Evolutionary conservation across 2,888 invertebrate species (phyloP), one percentile per base, ranked within the genome.

Genomic region (Drosophila macrothrix): DNA sequence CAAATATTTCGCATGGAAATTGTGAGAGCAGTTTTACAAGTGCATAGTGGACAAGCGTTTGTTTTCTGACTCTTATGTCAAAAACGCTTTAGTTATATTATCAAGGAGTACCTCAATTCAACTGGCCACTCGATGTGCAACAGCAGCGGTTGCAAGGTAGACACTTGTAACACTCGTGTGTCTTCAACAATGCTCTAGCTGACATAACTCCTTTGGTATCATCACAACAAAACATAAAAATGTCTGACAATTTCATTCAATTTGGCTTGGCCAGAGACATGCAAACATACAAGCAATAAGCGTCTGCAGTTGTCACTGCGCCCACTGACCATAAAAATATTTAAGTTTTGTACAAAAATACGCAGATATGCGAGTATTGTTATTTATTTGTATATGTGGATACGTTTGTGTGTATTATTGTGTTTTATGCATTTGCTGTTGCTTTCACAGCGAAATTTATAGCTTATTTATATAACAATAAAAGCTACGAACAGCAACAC

Each of bases 401-500:
- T 46, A 9, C 16, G 46, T 16, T 25, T 62, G 63, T 62, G 37
- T 35, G 39, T 61, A 46, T 65, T 60, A 64, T 60, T 73, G 72
- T 67, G 74, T 62, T 73, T 74, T 60, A 78, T 79, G 80, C 70
- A 66, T 63, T 79, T 75, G 55, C 65, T 74, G 68, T 67, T 83
- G 84, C 85, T 76, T 74, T 74, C 79, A 74, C 80, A 70, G 67
- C 73, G 86, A 80, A 86, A 90, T 84, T 90, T 90, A 87, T 90
- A 88, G 85, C 85, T 87, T 90, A 87, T 90, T 90, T 87, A 87
- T 85, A 85, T 83, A 83, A 83, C 85, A 90, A 88, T 80, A 82
- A 88, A 80, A 81, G 58, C 67, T 70, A 73, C 67, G 71, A 59
- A 66, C 64, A 67, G 65, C 73, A 73, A 35, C 55, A 71, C 39